These are phyloP conservation scores for Andrena flavipes DNA, from an alignment of 2,888 invertebrate species.

Conservation along the genomic window DNA sequence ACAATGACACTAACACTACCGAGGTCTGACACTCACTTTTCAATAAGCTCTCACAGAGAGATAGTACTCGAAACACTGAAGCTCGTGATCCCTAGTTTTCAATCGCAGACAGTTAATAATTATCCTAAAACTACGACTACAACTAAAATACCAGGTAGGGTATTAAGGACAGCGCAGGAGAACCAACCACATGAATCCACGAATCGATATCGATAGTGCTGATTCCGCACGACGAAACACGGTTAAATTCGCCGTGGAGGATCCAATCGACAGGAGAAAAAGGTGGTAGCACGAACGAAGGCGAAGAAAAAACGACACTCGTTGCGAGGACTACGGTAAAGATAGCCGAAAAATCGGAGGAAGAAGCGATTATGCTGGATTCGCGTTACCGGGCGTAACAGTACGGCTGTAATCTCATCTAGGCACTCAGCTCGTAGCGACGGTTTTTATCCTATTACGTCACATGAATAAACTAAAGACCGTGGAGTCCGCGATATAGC, in stretches of 20 bases:
- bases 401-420: conserved; percentile 83
- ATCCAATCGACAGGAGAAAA: neutral
- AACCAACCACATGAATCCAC: too few relatives aligned
- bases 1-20: too few relatives aligned
- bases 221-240: neutral
- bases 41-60: too few relatives aligned
- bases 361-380: conserved; percentile 77
- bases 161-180: too few relatives aligned
- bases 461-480: conserved; percentile 84
- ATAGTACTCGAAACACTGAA: too few relatives aligned
- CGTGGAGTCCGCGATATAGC: conserved; percentile 74
- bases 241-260: neutral
- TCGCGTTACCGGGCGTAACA: conserved; percentile 78
- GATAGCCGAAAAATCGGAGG: conserved; percentile 64
- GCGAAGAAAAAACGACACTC: neutral
- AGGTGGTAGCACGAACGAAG: neutral
- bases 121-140: too few relatives aligned
- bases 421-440: conserved; percentile 82
- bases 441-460: conserved; percentile 85
- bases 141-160: too few relatives aligned
- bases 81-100: too few relatives aligned
- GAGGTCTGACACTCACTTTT: too few relatives aligned
- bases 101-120: too few relatives aligned
- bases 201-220: neutral
- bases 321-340: conserved; percentile 5